These are phyloP conservation scores for Andrena trimmerana DNA, from an alignment of 2,888 invertebrate genomes.

Conservation along the genomic window DNA sequence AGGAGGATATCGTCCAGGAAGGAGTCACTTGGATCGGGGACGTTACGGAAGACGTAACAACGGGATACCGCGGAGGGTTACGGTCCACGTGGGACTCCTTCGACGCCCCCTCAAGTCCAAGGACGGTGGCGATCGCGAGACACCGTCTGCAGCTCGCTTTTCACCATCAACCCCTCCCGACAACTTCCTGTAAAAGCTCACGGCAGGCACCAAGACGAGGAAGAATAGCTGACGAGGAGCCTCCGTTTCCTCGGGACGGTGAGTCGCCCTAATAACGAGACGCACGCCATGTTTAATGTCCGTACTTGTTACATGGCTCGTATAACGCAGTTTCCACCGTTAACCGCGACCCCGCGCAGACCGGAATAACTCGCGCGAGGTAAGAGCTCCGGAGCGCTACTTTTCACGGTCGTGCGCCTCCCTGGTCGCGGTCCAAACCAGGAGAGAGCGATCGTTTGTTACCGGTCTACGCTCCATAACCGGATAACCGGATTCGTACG, in stretches of 20 bases:
- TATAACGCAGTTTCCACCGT: conserved; percentile 24
- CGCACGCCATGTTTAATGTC: conserved; percentile 16
- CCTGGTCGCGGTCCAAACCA: not conserved
- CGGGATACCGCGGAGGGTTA: conserved; percentile 18
- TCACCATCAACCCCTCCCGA: not conserved
- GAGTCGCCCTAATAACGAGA: not conserved
- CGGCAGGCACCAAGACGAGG: not conserved
- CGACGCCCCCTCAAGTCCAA: conserved; percentile 36
- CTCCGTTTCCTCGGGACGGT: not conserved
- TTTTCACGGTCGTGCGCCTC: conserved; percentile 28
- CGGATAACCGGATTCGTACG: conserved; percentile 55
- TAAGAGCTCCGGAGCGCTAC: conserved; percentile 18
- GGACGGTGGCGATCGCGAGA: conserved; percentile 22
- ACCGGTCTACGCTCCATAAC: conserved; percentile 32
- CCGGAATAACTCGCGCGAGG: conserved; percentile 16
- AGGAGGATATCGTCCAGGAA: not conserved
- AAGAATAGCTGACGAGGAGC: not conserved
- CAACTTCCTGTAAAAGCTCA: not conserved
- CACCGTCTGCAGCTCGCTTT: conserved; percentile 16
- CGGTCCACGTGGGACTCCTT: conserved; percentile 31
- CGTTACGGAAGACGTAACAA: conserved; percentile 1
- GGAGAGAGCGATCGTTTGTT: conserved; percentile 38
- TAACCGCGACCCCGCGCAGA: conserved; percentile 36
- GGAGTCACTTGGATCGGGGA: conserved; percentile 3
- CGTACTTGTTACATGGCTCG: conserved; percentile 31